Conservation (phyloP, 53 echinoderm and acorn worm genomes). For the Glandiceps talaboti region DNA sequence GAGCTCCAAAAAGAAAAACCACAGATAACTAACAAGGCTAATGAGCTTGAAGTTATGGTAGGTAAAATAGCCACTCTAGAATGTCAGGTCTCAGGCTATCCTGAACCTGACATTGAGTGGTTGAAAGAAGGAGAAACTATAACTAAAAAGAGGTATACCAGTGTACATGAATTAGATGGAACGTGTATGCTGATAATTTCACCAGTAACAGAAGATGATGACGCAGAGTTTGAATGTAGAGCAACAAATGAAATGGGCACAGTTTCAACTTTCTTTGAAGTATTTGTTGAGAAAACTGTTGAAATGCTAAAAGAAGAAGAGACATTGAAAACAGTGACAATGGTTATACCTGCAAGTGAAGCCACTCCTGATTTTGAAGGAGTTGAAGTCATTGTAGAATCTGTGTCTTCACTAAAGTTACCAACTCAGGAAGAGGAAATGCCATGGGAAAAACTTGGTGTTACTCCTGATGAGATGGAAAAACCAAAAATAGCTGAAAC, state of each 20-base stretch:
- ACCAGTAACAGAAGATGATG: constrained; percentile 47
- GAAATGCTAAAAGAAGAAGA: too few relatives aligned
- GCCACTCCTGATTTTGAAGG: too few relatives aligned
- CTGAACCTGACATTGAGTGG: not conserved
- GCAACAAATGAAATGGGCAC: constrained; percentile 46
- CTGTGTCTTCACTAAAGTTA: too few relatives aligned
- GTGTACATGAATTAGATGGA: constrained; percentile 8
- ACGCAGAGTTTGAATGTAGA: constrained; percentile 49
- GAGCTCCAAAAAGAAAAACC: constrained; percentile 20
- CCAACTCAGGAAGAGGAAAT: too few relatives aligned
- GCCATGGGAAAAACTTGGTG: too few relatives aligned
- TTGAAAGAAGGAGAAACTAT: not conserved
- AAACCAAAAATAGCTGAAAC: too few relatives aligned
- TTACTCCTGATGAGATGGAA: too few relatives aligned
- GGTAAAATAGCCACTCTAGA: not conserved
- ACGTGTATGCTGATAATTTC: constrained; percentile 40
- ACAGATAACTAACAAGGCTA: too few relatives aligned
- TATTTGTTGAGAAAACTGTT: constrained; percentile 65
- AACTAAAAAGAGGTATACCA: not conserved
- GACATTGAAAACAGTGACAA: too few relatives aligned
- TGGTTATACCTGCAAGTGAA: too few relatives aligned
- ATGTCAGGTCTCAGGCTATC: not conserved
- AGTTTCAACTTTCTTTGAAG: constrained; percentile 44
- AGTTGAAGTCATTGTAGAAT: too few relatives aligned
- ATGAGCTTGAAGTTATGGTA: not conserved